Evolutionary conservation across 1,140 invertebrate genomes (phyloP).

Genomic region (Calliphora vicina): DNA sequence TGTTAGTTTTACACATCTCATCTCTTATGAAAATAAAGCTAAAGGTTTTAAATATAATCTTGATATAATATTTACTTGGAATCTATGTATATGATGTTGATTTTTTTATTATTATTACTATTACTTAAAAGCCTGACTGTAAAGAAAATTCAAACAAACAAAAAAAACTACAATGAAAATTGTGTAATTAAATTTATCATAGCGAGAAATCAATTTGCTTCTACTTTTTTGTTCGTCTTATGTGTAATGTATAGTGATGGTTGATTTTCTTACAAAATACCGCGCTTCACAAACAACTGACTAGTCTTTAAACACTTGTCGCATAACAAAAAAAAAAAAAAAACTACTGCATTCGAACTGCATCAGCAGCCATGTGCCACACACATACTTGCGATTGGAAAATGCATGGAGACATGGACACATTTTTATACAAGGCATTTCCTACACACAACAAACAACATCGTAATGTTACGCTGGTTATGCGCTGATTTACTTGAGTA

Average conservation of each 20-base stretch:
- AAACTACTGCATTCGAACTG: background rate
- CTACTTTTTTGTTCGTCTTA: background rate
- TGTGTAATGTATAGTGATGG: background rate
- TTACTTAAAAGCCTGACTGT: background rate
- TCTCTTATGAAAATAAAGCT: no score
- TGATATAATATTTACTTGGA: conserved; percentile 6
- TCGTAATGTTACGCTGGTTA: conserved; percentile 26
- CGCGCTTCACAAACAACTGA: conserved; percentile 18
- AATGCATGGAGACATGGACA: background rate
- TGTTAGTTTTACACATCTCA: no score
- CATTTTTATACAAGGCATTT: background rate
- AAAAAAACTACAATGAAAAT: conserved; percentile 29
- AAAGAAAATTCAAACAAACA: background rate
- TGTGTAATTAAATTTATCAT: conserved; percentile 38
- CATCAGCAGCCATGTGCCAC: background rate
- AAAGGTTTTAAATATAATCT: conserved; percentile 7
- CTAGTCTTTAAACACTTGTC: conserved; percentile 35
- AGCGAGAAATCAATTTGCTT: conserved; percentile 34
- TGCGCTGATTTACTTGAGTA: conserved; percentile 33
- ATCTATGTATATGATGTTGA: background rate
- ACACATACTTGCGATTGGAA: no score
- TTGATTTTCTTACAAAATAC: conserved; percentile 21
- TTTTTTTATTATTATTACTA: background rate
- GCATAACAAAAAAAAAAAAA: conserved; percentile 10
- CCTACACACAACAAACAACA: background rate